Conservation (phyloP, 2,888 invertebrate species). For the Amitus sp. region DNA sequence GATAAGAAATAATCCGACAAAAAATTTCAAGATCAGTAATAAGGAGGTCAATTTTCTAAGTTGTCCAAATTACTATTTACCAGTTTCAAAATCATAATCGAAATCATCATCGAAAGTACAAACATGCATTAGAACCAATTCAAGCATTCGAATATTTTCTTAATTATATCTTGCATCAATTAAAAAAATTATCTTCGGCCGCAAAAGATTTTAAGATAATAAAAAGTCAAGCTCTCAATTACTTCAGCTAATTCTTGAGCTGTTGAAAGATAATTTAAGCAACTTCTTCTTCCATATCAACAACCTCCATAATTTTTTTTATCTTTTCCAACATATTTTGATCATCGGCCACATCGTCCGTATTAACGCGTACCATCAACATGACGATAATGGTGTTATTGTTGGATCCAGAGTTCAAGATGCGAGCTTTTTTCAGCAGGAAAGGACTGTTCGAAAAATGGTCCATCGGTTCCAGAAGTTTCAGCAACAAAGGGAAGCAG, state of each 20-base stretch:
- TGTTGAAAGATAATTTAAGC: not conserved
- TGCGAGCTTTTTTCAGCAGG: not conserved
- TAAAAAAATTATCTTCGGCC: too few species aligned
- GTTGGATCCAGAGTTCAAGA: not conserved
- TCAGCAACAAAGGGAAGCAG: not conserved
- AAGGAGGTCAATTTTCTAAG: too few species aligned
- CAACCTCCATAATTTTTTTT: not conserved
- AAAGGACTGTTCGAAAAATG: not conserved
- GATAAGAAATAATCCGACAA: too few species aligned
- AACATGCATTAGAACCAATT: too few species aligned
- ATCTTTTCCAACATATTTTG: not conserved
- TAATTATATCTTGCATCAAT: too few species aligned
- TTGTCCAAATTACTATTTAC: too few species aligned
- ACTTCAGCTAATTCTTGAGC: not conserved
- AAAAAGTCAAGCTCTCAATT: too few species aligned
- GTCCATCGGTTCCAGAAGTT: not conserved
- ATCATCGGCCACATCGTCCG: not conserved
- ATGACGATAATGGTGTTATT: not conserved
- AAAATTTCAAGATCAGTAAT: too few species aligned
- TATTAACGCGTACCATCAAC: not conserved
- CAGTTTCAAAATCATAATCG: too few species aligned
- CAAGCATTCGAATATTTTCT: too few species aligned
- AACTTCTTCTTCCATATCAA: not conserved
- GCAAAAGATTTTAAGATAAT: too few species aligned
- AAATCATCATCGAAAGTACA: too few species aligned